Evolutionary conservation across 2,797 vertebrate species (phyloP).

Genomic region (Anguilla anguilla): DNA sequence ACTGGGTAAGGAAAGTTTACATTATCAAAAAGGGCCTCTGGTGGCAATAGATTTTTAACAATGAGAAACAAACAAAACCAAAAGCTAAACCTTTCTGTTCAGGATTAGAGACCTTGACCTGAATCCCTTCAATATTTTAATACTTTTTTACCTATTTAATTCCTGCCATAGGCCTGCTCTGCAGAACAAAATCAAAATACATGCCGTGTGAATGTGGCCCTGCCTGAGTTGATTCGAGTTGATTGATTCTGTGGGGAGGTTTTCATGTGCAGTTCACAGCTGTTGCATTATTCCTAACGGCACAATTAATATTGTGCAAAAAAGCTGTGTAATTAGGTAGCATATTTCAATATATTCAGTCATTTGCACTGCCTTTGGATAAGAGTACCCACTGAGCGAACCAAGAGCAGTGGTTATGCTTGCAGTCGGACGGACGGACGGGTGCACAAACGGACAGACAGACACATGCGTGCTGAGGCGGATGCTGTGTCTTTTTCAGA

Average conservation of each 20-base stretch:
- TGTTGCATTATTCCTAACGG: neutral
- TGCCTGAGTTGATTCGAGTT: neutral
- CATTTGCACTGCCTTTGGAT: neutral
- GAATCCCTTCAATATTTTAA: neutral
- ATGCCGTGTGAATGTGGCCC: neutral
- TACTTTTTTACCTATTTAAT: neutral
- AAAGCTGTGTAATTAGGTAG: constrained; percentile 8
- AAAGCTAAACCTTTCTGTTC: neutral
- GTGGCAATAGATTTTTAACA: constrained; percentile 1
- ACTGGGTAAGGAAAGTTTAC: neutral
- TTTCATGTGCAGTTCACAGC: neutral
- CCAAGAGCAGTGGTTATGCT: neutral
- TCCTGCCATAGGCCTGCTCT: neutral
- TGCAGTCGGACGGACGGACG: neutral
- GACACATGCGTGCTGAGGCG: too few relatives aligned
- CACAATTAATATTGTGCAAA: neutral
- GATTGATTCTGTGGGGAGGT: neutral
- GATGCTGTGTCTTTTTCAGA: too few relatives aligned
- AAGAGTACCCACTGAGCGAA: neutral
- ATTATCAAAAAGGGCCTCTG: constrained; percentile 7
- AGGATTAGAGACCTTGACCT: neutral
- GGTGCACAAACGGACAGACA: neutral
- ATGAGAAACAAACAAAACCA: neutral
- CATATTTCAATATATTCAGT: constrained; percentile 5
- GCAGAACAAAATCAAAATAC: neutral